Base-by-base conservation (phyloP, 2,797 vertebrate genomes). In the Denticeps clupeoides region DNA sequence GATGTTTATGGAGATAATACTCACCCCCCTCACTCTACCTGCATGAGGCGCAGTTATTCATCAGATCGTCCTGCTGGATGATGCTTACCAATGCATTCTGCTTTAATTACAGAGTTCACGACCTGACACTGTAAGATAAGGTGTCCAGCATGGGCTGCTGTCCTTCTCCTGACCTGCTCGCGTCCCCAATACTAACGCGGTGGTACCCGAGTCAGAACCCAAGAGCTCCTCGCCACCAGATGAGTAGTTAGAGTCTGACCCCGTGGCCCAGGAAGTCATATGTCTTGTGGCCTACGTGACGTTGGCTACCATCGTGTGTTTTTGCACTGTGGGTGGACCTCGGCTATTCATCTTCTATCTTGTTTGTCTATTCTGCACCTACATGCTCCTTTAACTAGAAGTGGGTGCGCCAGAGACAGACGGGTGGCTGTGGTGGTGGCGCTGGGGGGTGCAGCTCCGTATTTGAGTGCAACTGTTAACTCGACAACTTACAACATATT, bases 231-330 rank as follows among this genome's bases (percentile, higher is more conserved):
- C 22, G 42, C 18, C 13, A 63, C 71, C 70, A 80, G 65, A 74
- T 47, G 63, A 71, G 41, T 62, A 63, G 57, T 71, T 50, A 49
- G 59, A 55, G 47, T 61, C 58, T 75, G 74, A 82, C 81, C 81
- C 69, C 59, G 72, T 45, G 62, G 43, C 67, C 72, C 29, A 46
- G 71, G 68, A 75, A 78, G 72, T 26, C 62, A 64, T 85, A 79
- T 73, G 71, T 82, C 81, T 79, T 73, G 56, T 65, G 31, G 62
- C 60, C 54, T 51, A 49, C 54, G 51, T 67, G 60, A 51, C 58
- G 49, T 56, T 49, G 49, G 37, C 49, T 51, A 43, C 37, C 56
- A 28, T 49, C 67, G 21, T 21, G 38, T 63, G 18, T 51, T 69
- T 65, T 70, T 75, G 73, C 78, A 55, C 40, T 55, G 62, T 69